phyloP scores from a whole-genome alignment of 2,113 vertebrate species.

The Ornithorhynchus anatinus region DNA sequence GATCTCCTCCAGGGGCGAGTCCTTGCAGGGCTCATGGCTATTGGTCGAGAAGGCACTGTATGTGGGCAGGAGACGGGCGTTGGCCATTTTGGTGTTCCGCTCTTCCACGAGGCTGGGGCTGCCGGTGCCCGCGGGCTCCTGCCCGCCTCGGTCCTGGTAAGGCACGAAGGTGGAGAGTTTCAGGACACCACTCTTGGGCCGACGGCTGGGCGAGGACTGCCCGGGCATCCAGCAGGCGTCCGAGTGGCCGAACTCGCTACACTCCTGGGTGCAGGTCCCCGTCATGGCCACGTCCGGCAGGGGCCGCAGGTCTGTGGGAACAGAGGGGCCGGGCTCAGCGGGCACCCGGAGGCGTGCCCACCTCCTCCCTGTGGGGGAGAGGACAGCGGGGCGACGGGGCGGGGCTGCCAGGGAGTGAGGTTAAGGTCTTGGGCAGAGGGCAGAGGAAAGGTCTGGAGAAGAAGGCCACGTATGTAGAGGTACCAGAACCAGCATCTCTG shows the following conservation, averaged over 20 bases:
- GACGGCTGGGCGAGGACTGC: conserved; percentile 90
- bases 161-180: conserved; percentile 99
- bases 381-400: neutral
- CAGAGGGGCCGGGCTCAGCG: no score
- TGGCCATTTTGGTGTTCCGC: conserved; percentile 90
- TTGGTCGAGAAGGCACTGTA: conserved; percentile 98
- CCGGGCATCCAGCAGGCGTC: conserved; percentile 99
- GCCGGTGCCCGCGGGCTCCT: conserved; percentile 89
- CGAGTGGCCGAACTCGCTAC: conserved; percentile 96
- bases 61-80: conserved; percentile 95
- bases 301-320: conserved; percentile 88
- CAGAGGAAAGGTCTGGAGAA: no score
- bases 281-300: conserved; percentile 98
- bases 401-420: neutral
- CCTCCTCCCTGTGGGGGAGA: no score
- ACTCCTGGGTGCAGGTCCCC: conserved; percentile 95
- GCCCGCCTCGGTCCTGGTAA: conserved; percentile 97
- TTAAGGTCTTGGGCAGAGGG: no score
- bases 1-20: conserved; percentile 95
- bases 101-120: conserved; percentile 94
- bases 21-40: conserved; percentile 92
- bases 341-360: no score
- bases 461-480: no score
- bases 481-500: no score
- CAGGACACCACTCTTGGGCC: conserved; percentile 88